phyloP scores from a whole-genome alignment of 2,113 vertebrate species.

The Promerops cafer region DNA sequence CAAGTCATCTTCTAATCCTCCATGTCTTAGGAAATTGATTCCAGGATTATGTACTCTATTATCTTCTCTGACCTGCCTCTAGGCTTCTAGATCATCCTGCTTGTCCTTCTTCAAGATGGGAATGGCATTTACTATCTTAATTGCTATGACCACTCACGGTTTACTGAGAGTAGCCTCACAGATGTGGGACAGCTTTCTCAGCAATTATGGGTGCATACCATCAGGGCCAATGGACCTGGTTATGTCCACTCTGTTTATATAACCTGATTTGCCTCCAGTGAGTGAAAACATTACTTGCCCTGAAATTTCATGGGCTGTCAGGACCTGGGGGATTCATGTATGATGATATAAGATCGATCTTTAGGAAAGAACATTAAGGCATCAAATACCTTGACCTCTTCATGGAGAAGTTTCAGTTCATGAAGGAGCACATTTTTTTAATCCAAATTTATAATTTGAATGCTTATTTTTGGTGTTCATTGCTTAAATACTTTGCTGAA shows the following conservation, averaged over 20 bases:
- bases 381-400: neutral
- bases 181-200: neutral
- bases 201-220: rapidly evolving
- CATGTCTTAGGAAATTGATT: rapidly evolving
- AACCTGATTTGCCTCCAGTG: neutral
- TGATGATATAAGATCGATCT: rapidly evolving
- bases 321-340: neutral
- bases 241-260: neutral
- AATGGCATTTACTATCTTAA: neutral
- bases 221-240: neutral
- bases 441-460: neutral
- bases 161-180: neutral
- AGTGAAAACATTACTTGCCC: neutral
- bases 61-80: neutral
- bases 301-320: neutral
- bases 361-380: neutral
- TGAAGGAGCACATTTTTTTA: neutral
- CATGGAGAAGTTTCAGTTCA: neutral
- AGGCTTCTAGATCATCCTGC: neutral
- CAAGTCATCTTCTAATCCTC: neutral
- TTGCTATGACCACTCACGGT: rapidly evolving
- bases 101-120: neutral
- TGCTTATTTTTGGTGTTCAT: neutral
- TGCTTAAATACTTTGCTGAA: neutral
- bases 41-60: neutral